Evolutionary conservation across 2,888 invertebrate species (phyloP).

Genomic region (Apotomis capreana): DNA sequence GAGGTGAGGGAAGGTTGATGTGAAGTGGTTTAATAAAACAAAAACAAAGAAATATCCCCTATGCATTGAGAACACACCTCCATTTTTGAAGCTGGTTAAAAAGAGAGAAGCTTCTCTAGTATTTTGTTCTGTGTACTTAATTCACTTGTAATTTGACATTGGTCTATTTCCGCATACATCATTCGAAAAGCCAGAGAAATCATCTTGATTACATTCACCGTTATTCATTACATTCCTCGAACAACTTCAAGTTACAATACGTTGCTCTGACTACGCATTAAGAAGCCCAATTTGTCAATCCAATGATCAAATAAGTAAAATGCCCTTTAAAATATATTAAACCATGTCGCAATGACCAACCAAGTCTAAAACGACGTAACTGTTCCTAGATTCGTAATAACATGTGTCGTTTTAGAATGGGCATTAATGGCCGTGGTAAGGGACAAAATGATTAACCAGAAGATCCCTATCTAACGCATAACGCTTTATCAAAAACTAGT

Average conservation of each 20-base stretch:
- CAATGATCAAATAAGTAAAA: slow-evolving; percentile 32
- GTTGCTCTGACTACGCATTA: slow-evolving; percentile 9
- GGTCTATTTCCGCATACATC: no score
- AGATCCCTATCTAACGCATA: slow-evolving; percentile 49
- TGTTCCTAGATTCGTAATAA: background rate
- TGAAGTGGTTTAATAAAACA: no score
- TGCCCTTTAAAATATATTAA: slow-evolving; percentile 28
- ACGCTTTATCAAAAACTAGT: slow-evolving; percentile 31
- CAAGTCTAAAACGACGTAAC: slow-evolving; percentile 1
- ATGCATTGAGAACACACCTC: no score
- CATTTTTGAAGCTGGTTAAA: no score
- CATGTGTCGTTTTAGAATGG: background rate
- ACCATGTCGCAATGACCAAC: background rate
- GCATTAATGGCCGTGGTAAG: slow-evolving; percentile 38
- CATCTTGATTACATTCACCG: background rate
- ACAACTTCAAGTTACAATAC: slow-evolving; percentile 8
- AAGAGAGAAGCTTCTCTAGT: no score
- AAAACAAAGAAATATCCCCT: no score
- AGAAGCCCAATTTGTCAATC: slow-evolving; percentile 49
- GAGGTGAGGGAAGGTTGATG: no score
- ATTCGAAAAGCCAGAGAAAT: background rate
- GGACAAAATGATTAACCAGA: slow-evolving; percentile 42
- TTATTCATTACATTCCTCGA: slow-evolving; percentile 5
- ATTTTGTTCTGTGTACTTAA: no score
- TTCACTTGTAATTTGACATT: no score